These are phyloP conservation scores for Lepidocyrtoides sp. DNA, from an alignment of 2,888 invertebrate genomes.

Conservation along the genomic window DNA sequence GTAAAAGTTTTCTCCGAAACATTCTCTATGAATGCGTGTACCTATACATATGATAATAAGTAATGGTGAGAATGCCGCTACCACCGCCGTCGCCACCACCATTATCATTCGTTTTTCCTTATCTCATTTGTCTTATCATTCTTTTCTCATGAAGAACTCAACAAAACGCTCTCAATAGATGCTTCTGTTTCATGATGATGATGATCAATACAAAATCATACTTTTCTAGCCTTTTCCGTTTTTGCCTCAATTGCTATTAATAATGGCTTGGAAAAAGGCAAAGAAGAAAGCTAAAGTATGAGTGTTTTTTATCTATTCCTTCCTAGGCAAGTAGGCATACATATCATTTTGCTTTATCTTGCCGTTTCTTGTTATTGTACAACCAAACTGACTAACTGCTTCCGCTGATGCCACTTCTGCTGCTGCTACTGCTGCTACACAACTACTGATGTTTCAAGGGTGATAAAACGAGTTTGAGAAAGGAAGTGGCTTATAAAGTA, in stretches of 20 bases:
- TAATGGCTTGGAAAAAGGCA: background rate
- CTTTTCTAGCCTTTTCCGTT: background rate
- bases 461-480: constrained; percentile 68
- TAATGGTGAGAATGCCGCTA: constrained; percentile 29
- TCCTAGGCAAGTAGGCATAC: background rate
- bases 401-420: constrained; percentile 9
- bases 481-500: constrained; percentile 48
- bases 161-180: too few species aligned
- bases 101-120: background rate
- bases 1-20: constrained; percentile 1
- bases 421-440: background rate
- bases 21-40: background rate
- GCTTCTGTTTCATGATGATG: too few species aligned
- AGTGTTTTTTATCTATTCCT: background rate
- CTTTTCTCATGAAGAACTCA: constrained; percentile 16
- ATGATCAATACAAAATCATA: constrained; percentile 23
- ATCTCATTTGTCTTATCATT: constrained; percentile 17
- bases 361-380: background rate
- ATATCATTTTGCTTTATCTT: background rate
- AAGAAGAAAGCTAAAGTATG: background rate
- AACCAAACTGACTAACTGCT: constrained; percentile 3
- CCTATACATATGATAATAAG: too few species aligned
- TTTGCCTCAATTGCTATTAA: background rate
- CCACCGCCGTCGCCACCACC: too few species aligned
- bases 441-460: constrained; percentile 53